These are phyloP conservation scores for Capitulum mitella DNA, from an alignment of 2,888 invertebrate genomes.

Conservation along the genomic window DNA sequence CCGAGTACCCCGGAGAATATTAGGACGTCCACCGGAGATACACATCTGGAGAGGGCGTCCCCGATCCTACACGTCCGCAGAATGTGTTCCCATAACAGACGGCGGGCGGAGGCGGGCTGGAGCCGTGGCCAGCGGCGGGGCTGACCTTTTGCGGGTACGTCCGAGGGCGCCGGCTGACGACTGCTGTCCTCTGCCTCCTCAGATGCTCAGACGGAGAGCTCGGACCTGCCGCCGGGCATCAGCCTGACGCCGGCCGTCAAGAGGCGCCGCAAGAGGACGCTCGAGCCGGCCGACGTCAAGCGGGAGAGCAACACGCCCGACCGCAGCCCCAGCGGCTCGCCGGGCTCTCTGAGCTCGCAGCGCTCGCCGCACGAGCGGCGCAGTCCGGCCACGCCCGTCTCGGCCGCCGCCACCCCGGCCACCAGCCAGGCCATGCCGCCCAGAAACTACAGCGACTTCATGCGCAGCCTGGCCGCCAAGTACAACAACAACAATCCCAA, in stretches of 20 bases:
- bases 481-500: slow-evolving; percentile 18
- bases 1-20: background rate
- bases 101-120: too few species aligned
- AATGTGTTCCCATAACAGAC: too few species aligned
- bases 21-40: background rate
- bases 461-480: slow-evolving; percentile 19
- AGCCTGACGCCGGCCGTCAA: slow-evolving; percentile 18
- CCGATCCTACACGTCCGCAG: too few species aligned
- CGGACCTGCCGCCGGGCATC: slow-evolving; percentile 11
- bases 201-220: background rate
- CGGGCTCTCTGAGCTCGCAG: slow-evolving; percentile 4
- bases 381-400: background rate
- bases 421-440: background rate
- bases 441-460: slow-evolving; percentile 18
- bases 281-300: background rate
- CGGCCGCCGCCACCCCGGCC: background rate
- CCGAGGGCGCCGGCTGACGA: too few species aligned
- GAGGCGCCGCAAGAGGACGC: background rate
- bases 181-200: background rate
- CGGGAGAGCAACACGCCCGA: background rate
- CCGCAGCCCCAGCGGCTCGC: slow-evolving; percentile 17
- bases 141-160: too few species aligned
- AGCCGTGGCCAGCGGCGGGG: too few species aligned
- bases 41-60: background rate
- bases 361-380: background rate